Evolutionary conservation across 2,888 invertebrate genomes (phyloP).

Genomic region (Hyposoter dolosus): DNA sequence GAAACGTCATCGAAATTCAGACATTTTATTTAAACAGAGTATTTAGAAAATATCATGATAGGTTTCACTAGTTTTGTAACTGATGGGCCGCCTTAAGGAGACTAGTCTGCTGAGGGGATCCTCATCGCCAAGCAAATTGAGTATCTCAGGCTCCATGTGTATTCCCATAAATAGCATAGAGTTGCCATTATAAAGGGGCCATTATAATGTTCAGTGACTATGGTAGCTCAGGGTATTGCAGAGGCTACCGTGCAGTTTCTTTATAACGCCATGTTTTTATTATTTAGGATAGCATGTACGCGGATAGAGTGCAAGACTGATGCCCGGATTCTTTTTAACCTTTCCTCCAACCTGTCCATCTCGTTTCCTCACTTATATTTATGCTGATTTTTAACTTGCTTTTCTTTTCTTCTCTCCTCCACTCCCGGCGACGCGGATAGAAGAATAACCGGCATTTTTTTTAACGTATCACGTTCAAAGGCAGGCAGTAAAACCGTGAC

Average conservation of each 20-base stretch:
- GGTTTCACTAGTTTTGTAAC: too few species aligned
- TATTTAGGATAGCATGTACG: slow-evolving; percentile 51
- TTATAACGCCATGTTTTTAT: slow-evolving; percentile 38
- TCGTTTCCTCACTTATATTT: slow-evolving; percentile 44
- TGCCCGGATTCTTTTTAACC: slow-evolving; percentile 53
- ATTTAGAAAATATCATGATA: too few species aligned
- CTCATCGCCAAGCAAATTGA: slow-evolving; percentile 59
- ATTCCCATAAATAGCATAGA: slow-evolving; percentile 11
- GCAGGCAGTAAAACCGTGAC: slow-evolving; percentile 67
- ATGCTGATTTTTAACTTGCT: slow-evolving; percentile 9
- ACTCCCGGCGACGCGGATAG: not conserved
- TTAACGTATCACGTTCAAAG: slow-evolving; percentile 61
- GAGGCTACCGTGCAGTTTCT: slow-evolving; percentile 42
- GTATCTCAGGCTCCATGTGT: slow-evolving; percentile 38
- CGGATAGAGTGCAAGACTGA: slow-evolving; percentile 36
- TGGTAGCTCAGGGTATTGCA: slow-evolving; percentile 57
- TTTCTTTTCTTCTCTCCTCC: not conserved
- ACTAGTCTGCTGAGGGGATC: slow-evolving; percentile 40
- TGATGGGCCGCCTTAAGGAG: slow-evolving; percentile 30
- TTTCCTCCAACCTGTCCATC: slow-evolving; percentile 41
- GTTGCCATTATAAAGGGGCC: slow-evolving; percentile 33
- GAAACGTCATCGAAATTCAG: too few species aligned
- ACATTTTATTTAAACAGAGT: too few species aligned
- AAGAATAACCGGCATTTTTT: slow-evolving; percentile 44
- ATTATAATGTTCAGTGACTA: slow-evolving; percentile 58